These are phyloP conservation scores for Cetoscarus ocellatus DNA, from an alignment of 2,797 vertebrate species.

Conservation along the genomic window DNA sequence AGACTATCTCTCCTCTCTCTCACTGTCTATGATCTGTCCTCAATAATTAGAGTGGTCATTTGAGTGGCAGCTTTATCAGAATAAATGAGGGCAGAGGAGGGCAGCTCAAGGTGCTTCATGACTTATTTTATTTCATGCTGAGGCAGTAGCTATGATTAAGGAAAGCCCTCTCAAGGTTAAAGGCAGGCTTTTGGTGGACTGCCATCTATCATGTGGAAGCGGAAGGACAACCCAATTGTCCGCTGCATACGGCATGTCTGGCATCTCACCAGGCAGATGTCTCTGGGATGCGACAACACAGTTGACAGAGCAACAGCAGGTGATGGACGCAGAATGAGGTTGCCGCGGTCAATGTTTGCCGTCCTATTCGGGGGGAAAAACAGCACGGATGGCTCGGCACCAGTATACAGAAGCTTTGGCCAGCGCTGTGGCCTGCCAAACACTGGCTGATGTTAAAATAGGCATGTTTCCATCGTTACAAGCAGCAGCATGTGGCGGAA, in stretches of 20 bases:
- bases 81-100: constrained; percentile 19
- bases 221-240: constrained; percentile 77
- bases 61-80: constrained; percentile 31
- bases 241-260: constrained; percentile 67
- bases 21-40: constrained; percentile 12
- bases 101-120: constrained; percentile 53
- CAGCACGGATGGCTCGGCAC: constrained; percentile 68
- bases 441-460: constrained; percentile 60
- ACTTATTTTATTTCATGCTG: constrained; percentile 59
- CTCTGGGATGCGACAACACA: constrained; percentile 67
- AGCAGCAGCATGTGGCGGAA: constrained; percentile 49
- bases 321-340: constrained; percentile 51
- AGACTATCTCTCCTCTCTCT: background rate
- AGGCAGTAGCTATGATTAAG: constrained; percentile 71
- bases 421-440: constrained; percentile 66
- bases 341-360: constrained; percentile 70
- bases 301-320: constrained; percentile 70
- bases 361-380: constrained; percentile 42
- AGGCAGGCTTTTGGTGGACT: constrained; percentile 69
- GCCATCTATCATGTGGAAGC: constrained; percentile 81
- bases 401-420: constrained; percentile 67
- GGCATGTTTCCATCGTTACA: constrained; percentile 60
- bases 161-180: constrained; percentile 77
- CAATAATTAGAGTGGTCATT: constrained; percentile 33
- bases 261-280: constrained; percentile 74